Evolutionary conservation across 2,113 vertebrate species (phyloP).

Genomic region (cattle (Bos taurus)): DNA sequence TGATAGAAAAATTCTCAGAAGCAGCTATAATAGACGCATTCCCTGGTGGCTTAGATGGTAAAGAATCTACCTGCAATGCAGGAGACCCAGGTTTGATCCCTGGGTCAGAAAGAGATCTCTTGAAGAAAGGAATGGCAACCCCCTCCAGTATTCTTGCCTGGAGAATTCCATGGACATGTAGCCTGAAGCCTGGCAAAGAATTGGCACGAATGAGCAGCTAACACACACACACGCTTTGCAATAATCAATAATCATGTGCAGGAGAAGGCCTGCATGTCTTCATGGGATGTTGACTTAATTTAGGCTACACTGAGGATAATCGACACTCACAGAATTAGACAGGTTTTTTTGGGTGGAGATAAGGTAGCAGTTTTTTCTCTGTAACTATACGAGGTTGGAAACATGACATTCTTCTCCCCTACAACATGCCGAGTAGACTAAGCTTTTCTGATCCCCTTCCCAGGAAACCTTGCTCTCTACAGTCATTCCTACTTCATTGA

Average conservation of each 20-base stretch:
- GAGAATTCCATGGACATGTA: not conserved
- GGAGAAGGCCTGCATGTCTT: not conserved
- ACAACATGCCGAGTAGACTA: not conserved
- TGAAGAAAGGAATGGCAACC: not conserved
- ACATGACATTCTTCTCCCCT: not conserved
- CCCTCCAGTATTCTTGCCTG: not conserved
- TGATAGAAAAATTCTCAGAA: not conserved
- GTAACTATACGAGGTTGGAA: not conserved
- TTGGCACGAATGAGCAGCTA: not conserved
- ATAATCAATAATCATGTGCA: not conserved
- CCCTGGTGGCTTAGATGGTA: not conserved
- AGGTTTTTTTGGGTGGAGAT: not conserved
- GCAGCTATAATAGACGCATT: not conserved
- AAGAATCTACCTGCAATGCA: not conserved
- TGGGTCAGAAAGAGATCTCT: not conserved
- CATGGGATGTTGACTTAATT: not conserved
- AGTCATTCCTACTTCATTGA: not conserved
- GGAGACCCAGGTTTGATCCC: not conserved
- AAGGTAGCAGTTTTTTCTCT: not conserved
- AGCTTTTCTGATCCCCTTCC: not conserved
- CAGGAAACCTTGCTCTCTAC: not conserved
- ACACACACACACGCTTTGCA: not conserved
- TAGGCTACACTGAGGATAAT: not conserved
- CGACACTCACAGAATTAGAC: not conserved
- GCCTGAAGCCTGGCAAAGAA: not conserved